Conservation (phyloP, 2,888 invertebrate genomes). For the Tetrapedia diversipes region DNA sequence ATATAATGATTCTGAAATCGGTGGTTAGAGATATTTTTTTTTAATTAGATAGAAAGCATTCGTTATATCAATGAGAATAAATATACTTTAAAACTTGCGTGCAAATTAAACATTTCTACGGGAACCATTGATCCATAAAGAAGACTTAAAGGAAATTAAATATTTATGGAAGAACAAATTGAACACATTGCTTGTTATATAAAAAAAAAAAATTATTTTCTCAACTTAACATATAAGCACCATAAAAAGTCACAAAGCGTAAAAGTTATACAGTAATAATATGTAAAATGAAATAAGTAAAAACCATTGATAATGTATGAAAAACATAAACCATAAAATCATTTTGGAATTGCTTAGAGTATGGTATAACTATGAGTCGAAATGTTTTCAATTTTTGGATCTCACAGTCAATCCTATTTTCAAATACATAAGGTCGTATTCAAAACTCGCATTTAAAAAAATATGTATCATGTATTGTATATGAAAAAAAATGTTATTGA, state of each 20-base stretch:
- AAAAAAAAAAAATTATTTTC: slow-evolving; percentile 81
- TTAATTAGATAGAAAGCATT: slow-evolving; percentile 56
- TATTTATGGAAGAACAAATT: slow-evolving; percentile 71
- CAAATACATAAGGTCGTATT: slow-evolving; percentile 54
- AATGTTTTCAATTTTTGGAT: slow-evolving; percentile 54
- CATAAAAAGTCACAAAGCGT: slow-evolving; percentile 70
- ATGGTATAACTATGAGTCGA: slow-evolving; percentile 65
- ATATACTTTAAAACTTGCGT: slow-evolving; percentile 65
- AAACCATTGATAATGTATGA: slow-evolving; percentile 68
- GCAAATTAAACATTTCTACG: slow-evolving; percentile 70
- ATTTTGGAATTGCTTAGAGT: slow-evolving; percentile 72
- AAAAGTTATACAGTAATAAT: slow-evolving; percentile 72
- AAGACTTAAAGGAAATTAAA: slow-evolving; percentile 67
- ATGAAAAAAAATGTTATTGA: slow-evolving; percentile 33
- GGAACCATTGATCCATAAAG: slow-evolving; percentile 68
- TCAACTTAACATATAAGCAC: slow-evolving; percentile 81
- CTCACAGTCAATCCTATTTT: slow-evolving; percentile 53
- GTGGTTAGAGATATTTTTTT: slow-evolving; percentile 57
- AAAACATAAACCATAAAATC: slow-evolving; percentile 67
- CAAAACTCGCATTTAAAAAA: slow-evolving; percentile 54
- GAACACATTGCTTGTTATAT: slow-evolving; percentile 77
- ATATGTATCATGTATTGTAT: slow-evolving; percentile 35
- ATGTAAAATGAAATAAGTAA: slow-evolving; percentile 73
- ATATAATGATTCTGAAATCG: slow-evolving; percentile 62
- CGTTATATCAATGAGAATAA: slow-evolving; percentile 43